These are phyloP conservation scores for Yponomeuta plumbellus DNA, from an alignment of 2,888 invertebrate species.

Conservation along the genomic window DNA sequence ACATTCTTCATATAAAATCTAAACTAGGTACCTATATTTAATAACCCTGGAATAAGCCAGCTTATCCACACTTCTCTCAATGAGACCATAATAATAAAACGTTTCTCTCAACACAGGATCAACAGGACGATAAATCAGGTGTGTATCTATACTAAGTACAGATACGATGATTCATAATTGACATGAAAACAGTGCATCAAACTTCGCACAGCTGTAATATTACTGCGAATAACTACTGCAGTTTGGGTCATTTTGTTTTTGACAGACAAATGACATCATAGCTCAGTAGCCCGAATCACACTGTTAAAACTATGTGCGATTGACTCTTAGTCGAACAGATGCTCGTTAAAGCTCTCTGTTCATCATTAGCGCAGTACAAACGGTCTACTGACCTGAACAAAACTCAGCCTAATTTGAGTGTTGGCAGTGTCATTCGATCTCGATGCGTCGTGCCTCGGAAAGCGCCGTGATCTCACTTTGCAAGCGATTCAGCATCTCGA, in stretches of 20 bases:
- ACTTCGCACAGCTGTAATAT: neutral
- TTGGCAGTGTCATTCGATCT: constrained; percentile 21
- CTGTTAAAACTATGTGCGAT: too few relatives aligned
- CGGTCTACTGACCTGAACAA: neutral
- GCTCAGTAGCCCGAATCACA: too few relatives aligned
- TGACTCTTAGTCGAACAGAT: too few relatives aligned
- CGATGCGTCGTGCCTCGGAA: constrained; percentile 31
- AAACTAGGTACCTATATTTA: neutral
- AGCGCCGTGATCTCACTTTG: constrained; percentile 55
- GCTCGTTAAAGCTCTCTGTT: neutral
- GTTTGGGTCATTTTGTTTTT: neutral
- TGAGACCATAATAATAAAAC: neutral
- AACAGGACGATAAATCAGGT: neutral
- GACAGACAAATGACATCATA: too few relatives aligned
- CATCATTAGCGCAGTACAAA: neutral
- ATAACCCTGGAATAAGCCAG: neutral
- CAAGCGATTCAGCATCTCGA: constrained; percentile 55
- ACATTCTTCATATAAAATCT: neutral
- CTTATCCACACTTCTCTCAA: neutral
- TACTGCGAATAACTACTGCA: neutral
- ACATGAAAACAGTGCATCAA: neutral
- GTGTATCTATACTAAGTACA: neutral
- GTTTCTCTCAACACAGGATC: neutral
- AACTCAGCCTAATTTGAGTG: neutral
- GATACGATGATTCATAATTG: neutral